Base-by-base conservation (phyloP, 2,888 invertebrate genomes). In the Ophion obscuratus region DNA sequence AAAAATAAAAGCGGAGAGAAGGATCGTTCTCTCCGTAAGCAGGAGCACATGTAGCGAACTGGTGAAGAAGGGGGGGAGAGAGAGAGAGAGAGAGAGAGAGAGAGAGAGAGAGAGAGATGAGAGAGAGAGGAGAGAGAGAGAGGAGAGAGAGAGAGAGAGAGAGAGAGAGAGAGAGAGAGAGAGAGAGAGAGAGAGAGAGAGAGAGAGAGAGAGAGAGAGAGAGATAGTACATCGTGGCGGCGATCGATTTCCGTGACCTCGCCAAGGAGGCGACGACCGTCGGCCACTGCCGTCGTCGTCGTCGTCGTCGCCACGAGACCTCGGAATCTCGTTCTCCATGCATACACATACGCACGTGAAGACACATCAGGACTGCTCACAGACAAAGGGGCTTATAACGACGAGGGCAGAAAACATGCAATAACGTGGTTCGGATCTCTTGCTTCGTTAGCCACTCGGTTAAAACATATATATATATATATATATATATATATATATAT, bases 181-280 rank as follows among this genome's bases (percentile, higher is more conserved):
- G 36, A 27, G 17, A 10, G 24, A 24, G 24, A 24, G 24, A 24
- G 24, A 14, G 20, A 11, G 59, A 40, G 61, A 44, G 14, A 20
- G 62, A 64, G 27, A 24, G 24, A 17, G 14, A 47, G 47, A 20
- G 17, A n/a, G 36, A 53, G 14, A 27, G 47, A 27, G 24, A 57
- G 53, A 57, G 47, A 31, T 31, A 11, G 81, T 73, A 78, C 74
- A 74, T 47, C 59, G 83, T 77, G 64, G 78, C 86, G 77, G 67
- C 84, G 86, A 88, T 88, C 88, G 88, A 88, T 88, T 88, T 88
- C 88, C 88, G 82, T 88, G 88, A 88, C 88, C 88, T 88, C 88
- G 88, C 88, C 88, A 88, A 88, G 88, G 85, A 88, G 88, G 88
- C 88, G 88, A 88, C 88, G 88, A 88, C 88, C 88, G 86, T 78